phyloP scores from a whole-genome alignment of 2,113 vertebrate species.

The Genyomyrus donnyi region DNA sequence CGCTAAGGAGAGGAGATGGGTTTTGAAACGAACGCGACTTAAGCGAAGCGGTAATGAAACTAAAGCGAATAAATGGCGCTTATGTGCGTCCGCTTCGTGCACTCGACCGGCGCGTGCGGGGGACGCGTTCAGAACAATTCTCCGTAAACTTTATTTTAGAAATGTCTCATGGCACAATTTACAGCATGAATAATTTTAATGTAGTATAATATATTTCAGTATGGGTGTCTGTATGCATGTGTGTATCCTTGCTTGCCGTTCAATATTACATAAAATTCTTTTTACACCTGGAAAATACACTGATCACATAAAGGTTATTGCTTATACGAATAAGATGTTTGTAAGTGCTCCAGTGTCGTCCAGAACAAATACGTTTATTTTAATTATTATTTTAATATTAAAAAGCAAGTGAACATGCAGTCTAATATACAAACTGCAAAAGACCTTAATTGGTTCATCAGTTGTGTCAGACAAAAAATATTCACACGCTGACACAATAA shows the following conservation, averaged over 20 bases:
- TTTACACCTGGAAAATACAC: constrained; percentile 1
- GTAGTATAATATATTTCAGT: background rate
- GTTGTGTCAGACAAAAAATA: background rate
- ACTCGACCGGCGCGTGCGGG: background rate
- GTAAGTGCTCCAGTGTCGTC: background rate
- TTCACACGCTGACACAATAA: background rate
- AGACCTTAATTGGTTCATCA: background rate
- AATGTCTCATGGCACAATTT: background rate
- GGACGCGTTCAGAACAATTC: background rate
- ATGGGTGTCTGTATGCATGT: background rate
- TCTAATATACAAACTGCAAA: background rate
- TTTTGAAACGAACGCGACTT: background rate
- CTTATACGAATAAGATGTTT: background rate
- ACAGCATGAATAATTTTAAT: background rate
- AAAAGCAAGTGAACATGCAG: background rate
- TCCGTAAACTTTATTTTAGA: background rate
- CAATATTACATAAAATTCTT: background rate
- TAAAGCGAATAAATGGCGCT: constrained; percentile 28
- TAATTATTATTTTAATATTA: background rate
- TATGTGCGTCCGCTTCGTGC: background rate
- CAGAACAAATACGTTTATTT: background rate
- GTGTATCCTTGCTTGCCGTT: background rate
- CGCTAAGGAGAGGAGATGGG: constrained; percentile 11
- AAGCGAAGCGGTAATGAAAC: constrained; percentile 28
- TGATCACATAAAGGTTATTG: background rate